Evolutionary conservation across 1,140 invertebrate species (phyloP).

Genomic region (Charaxes varanes): DNA sequence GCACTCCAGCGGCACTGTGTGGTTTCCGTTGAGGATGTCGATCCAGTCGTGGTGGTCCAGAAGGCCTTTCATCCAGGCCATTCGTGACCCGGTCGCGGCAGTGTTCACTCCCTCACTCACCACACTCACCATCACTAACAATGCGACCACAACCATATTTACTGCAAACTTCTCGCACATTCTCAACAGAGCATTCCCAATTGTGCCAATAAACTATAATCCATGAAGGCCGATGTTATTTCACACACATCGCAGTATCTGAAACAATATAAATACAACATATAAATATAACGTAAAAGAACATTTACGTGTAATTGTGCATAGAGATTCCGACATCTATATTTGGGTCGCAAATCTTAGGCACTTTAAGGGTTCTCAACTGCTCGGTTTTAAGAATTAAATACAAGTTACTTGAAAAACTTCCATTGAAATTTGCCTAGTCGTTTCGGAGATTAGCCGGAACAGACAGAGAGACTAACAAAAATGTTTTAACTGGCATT

Average conservation of each 20-base stretch:
- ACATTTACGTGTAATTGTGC: too few species aligned
- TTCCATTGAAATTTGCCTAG: too few species aligned
- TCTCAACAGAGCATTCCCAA: slow-evolving; percentile 16
- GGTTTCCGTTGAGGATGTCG: slow-evolving; percentile 48
- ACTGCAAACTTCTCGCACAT: slow-evolving; percentile 22
- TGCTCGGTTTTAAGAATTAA: too few species aligned
- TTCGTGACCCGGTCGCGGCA: slow-evolving; percentile 45
- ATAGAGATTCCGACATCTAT: too few species aligned
- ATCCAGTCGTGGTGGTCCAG: slow-evolving; percentile 81
- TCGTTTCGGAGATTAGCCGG: too few species aligned
- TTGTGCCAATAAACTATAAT: slow-evolving; percentile 18
- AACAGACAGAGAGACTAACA: too few species aligned
- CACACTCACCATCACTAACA: slow-evolving; percentile 59
- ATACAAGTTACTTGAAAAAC: too few species aligned
- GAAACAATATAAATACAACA: too few species aligned
- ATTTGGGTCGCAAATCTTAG: too few species aligned
- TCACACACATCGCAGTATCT: slow-evolving; percentile 24
- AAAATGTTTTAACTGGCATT: too few species aligned
- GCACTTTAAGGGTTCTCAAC: too few species aligned
- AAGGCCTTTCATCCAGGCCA: slow-evolving; percentile 78
- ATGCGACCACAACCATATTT: slow-evolving; percentile 38
- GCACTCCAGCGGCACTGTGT: slow-evolving; percentile 70
- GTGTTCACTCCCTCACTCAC: slow-evolving; percentile 51
- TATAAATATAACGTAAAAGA: too few species aligned
- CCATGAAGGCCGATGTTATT: slow-evolving; percentile 20